Percentiles rank a stretch among this genome's conserved stretches.
Evolutionary conservation across 2,888 invertebrate genomes (phyloP).

Genomic region (Pachycephus smyrnensis): DNA sequence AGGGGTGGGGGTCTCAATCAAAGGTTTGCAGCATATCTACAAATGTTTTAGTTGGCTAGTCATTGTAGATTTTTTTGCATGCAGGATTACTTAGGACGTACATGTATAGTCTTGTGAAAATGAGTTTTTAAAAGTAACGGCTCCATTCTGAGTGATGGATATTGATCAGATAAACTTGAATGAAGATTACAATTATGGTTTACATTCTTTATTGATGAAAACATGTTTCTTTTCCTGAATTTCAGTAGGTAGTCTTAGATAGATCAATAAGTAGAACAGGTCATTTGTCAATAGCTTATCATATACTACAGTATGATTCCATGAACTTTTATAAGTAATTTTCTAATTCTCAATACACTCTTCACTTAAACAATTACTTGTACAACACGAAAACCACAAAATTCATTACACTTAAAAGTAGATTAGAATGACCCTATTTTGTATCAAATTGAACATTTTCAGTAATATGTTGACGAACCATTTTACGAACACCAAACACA

Average conservation of each 20-base stretch:
- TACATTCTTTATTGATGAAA: neutral
- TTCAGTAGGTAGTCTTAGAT: neutral
- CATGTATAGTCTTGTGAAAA: neutral
- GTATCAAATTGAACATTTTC: neutral
- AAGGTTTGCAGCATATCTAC: neutral
- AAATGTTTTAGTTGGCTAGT: neutral
- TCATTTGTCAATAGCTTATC: neutral
- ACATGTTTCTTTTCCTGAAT: neutral
- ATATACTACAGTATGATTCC: neutral
- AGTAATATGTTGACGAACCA: neutral
- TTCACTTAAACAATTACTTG: neutral
- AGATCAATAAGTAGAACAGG: neutral
- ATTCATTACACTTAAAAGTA: neutral
- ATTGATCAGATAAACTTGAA: neutral
- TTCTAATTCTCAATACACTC: neutral
- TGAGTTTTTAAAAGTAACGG: neutral
- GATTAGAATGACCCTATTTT: neutral
- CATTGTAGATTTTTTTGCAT: neutral
- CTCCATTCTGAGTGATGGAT: neutral
- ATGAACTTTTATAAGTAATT: neutral
- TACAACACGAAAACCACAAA: neutral
- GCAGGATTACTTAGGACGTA: neutral
- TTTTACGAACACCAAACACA: neutral
- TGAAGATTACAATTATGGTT: neutral
- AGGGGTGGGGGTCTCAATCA: neutral